phyloP scores from a whole-genome alignment of 2,797 vertebrate genomes.

The Poecilia gillii region DNA sequence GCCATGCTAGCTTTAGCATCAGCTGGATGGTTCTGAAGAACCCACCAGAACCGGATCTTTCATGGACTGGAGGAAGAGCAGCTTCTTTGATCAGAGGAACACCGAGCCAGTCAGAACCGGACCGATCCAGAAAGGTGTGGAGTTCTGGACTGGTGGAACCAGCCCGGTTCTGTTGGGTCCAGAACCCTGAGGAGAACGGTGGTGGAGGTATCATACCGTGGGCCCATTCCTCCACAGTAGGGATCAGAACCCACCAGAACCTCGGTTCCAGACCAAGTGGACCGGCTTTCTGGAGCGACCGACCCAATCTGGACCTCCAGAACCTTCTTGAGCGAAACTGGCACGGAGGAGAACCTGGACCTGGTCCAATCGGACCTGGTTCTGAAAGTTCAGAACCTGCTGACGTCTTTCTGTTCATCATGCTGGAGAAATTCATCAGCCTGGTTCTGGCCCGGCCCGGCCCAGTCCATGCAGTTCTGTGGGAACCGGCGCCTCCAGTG shows the following conservation, averaged over 20 bases:
- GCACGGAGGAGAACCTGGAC: not conserved
- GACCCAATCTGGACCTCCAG: not conserved
- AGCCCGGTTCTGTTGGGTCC: not conserved
- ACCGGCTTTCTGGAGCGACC: not conserved
- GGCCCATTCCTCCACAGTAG: not conserved
- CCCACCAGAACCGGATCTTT: too few species aligned
- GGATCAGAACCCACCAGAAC: not conserved
- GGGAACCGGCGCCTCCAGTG: not conserved
- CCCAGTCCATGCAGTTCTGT: not conserved
- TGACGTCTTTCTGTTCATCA: not conserved
- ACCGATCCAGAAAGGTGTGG: too few species aligned
- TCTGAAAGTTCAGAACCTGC: not conserved
- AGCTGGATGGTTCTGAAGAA: too few species aligned
- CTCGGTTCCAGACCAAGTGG: not conserved
- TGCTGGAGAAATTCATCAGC: not conserved
- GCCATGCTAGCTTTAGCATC: too few species aligned
- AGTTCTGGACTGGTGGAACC: too few species aligned
- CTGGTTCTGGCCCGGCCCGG: not conserved
- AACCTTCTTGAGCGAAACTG: not conserved
- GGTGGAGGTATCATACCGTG: not conserved
- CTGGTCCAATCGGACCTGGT: not conserved
- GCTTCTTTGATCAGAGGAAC: too few species aligned
- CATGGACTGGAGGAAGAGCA: too few species aligned
- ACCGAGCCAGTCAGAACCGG: too few species aligned
- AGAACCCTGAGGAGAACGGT: not conserved